These are phyloP conservation scores for Oxyscelio sp. DNA, from an alignment of 2,888 invertebrate genomes.

Conservation along the genomic window DNA sequence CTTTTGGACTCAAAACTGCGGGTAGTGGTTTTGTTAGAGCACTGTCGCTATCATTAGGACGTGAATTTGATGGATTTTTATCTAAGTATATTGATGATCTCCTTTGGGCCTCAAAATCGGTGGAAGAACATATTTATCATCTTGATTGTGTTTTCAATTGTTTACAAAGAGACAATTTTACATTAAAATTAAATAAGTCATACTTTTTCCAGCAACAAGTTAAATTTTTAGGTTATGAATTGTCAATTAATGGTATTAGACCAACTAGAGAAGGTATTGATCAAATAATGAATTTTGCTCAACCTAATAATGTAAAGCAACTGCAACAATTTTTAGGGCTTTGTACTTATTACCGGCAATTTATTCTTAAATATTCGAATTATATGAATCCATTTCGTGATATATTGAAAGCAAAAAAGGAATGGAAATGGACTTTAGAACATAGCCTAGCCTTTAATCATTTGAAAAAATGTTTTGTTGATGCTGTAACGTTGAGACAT, in stretches of 20 bases:
- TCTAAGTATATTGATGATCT: slow-evolving; percentile 56
- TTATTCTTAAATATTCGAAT: not conserved
- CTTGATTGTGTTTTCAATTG: not conserved
- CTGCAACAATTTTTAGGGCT: not conserved
- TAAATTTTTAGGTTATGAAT: not conserved
- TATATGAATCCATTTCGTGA: not conserved
- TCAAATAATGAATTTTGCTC: not conserved
- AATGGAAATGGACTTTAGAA: not conserved
- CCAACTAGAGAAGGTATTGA: not conserved
- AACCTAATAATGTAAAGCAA: not conserved
- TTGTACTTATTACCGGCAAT: slow-evolving; percentile 11
- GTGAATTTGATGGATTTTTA: slow-evolving; percentile 60
- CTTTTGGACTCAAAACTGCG: not conserved
- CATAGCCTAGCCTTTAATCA: not conserved
- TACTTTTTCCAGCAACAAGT: not conserved
- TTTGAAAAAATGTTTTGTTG: slow-evolving; percentile 13
- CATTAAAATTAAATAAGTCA: not conserved
- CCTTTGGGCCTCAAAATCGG: slow-evolving; percentile 9
- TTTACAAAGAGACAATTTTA: not conserved
- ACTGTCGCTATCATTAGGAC: slow-evolving; percentile 75
- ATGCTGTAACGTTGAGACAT: not conserved
- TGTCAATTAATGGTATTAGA: not conserved
- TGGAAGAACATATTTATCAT: slow-evolving; percentile 1
- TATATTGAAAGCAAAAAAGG: not conserved
- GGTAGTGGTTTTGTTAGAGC: slow-evolving; percentile 31